These are phyloP conservation scores for Podargus strigoides DNA, from an alignment of 2,797 vertebrate genomes.

Conservation along the genomic window DNA sequence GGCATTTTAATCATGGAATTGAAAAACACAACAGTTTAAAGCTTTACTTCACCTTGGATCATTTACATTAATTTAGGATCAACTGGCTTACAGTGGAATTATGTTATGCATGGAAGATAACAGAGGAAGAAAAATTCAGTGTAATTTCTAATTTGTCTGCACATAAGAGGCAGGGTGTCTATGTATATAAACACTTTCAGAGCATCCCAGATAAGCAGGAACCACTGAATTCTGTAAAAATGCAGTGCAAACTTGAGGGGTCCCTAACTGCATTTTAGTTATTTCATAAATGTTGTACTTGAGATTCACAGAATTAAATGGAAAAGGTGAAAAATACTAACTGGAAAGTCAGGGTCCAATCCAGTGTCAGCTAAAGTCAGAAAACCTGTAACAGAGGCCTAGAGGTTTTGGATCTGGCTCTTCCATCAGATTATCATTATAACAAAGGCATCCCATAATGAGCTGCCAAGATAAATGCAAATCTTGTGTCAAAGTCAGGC, in stretches of 20 bases:
- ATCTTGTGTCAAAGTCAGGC: background rate
- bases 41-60: conserved; percentile 14
- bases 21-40: conserved; percentile 33
- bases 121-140: background rate
- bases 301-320: background rate
- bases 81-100: background rate
- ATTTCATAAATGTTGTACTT: background rate
- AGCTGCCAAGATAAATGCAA: background rate
- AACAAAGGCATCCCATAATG: background rate
- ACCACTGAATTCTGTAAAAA: background rate
- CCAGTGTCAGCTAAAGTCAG: background rate
- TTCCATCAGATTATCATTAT: background rate
- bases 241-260: background rate
- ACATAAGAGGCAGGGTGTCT: background rate
- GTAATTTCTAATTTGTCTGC: background rate
- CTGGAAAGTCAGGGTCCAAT: background rate
- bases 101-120: background rate
- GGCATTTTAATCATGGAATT: conserved; percentile 62
- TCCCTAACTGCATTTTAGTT: background rate
- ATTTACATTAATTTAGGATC: conserved; percentile 9
- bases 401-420: background rate
- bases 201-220: background rate
- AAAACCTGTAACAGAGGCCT: background rate
- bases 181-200: background rate
- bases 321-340: background rate